These are phyloP conservation scores for Apodemia zela DNA, from an alignment of 2,888 invertebrate genomes.

Conservation along the genomic window DNA sequence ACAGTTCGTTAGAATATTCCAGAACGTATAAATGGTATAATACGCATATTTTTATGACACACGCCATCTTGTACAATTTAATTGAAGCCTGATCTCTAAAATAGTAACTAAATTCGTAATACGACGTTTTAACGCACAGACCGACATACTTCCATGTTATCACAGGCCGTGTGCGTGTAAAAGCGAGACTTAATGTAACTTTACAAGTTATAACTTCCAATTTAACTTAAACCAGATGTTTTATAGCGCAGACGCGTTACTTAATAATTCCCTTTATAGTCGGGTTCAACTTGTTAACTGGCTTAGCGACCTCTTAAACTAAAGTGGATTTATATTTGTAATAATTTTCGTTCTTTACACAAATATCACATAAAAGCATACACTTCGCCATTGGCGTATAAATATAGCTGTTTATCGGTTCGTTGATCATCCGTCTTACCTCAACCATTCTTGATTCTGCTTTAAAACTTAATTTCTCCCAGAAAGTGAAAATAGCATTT, in stretches of 20 bases:
- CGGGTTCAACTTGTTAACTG: constrained; percentile 41
- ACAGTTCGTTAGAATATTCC: too few relatives aligned
- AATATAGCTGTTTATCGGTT: too few relatives aligned
- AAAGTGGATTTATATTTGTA: constrained; percentile 23
- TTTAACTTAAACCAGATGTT: constrained; percentile 36
- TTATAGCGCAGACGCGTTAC: constrained; percentile 38
- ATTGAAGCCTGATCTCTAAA: background rate
- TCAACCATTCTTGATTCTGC: too few relatives aligned
- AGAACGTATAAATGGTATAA: too few relatives aligned
- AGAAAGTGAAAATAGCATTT: too few relatives aligned
- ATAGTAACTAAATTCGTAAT: background rate
- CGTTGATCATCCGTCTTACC: too few relatives aligned
- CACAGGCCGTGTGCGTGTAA: constrained; percentile 18
- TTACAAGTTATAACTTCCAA: constrained; percentile 31
- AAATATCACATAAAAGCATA: too few relatives aligned
- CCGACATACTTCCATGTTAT: background rate
- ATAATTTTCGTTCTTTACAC: constrained; percentile 16
- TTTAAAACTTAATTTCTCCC: too few relatives aligned
- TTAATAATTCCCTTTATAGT: constrained; percentile 53
- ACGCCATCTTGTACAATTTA: too few relatives aligned
- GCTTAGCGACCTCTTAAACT: constrained; percentile 37
- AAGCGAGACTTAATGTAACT: constrained; percentile 21
- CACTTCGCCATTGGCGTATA: too few relatives aligned
- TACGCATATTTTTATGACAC: too few relatives aligned
- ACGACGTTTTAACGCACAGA: constrained; percentile 1